A percentile compares a stretch with the other conserved stretches of the same genome.
Evolutionary conservation across 2,888 invertebrate species (phyloP).

Genomic region (Rotaria socialis): DNA sequence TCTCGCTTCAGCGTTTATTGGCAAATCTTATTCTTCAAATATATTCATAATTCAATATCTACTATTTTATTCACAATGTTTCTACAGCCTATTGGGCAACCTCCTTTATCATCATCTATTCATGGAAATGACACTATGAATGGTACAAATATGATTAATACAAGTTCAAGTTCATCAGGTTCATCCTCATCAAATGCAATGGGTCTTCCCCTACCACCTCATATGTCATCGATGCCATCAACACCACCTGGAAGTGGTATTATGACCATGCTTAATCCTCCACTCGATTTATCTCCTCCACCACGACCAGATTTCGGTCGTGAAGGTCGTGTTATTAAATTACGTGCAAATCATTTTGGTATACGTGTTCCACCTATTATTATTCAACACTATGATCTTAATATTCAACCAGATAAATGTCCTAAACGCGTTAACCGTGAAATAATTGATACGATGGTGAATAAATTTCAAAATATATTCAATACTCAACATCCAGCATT

Average conservation of each 20-base stretch:
- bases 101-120: not conserved
- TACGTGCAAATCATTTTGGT: constrained; percentile 98
- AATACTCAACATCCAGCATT: constrained; percentile 94
- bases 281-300: constrained; percentile 81
- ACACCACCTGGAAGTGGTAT: constrained; percentile 2
- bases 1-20: not conserved
- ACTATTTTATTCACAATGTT: not conserved
- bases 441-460: constrained; percentile 98
- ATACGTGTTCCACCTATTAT: constrained; percentile 89
- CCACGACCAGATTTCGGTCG: constrained; percentile 90
- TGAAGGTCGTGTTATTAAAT: constrained; percentile 88
- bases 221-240: not conserved
- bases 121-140: not conserved
- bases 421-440: constrained; percentile 89
- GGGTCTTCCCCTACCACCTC: not conserved
- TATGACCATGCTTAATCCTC: constrained; percentile 28
- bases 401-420: constrained; percentile 98
- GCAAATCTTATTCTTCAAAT: not conserved
- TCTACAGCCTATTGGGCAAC: constrained; percentile 1
- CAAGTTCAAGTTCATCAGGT: not conserved
- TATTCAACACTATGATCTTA: constrained; percentile 97
- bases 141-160: constrained; percentile 5
- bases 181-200: not conserved
- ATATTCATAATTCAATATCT: too few species aligned
- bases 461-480: constrained; percentile 85